phyloP scores from a whole-genome alignment of 53 echinoderm and acorn worm species.

The Crossaster papposus region DNA sequence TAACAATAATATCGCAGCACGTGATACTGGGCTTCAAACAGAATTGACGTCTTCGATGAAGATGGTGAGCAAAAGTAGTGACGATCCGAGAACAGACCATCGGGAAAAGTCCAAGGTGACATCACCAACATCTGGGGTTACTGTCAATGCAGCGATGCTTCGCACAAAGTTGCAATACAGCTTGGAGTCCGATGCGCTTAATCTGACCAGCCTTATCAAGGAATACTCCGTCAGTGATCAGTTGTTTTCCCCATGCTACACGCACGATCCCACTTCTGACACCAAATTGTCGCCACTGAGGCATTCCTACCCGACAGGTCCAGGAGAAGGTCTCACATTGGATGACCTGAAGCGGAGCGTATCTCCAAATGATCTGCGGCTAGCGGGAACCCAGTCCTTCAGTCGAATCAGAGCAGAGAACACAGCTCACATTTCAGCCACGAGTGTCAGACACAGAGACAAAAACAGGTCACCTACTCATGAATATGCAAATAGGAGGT shows the following conservation, averaged over 20 bases:
- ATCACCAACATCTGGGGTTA: not conserved
- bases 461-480: not conserved
- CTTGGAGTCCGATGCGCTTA: not conserved
- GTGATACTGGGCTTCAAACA: not conserved
- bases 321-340: not conserved
- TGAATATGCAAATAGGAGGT: slow-evolving; percentile 11
- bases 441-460: not conserved
- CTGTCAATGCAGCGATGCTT: slow-evolving; percentile 6
- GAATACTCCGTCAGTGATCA: slow-evolving; percentile 1
- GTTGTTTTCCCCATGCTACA: not conserved
- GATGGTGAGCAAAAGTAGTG: not conserved
- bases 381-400: not conserved
- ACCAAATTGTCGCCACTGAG: slow-evolving; percentile 11
- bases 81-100: not conserved
- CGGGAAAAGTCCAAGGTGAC: not conserved
- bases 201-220: not conserved
- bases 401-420: slow-evolving; percentile 1
- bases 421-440: not conserved
- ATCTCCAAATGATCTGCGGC: slow-evolving; percentile 6
- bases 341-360: slow-evolving; percentile 21
- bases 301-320: slow-evolving; percentile 33
- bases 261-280: slow-evolving; percentile 4
- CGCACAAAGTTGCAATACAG: slow-evolving; percentile 19
- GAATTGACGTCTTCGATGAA: slow-evolving; percentile 4
- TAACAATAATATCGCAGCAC: not conserved